Conservation (phyloP, 2,113 vertebrate species). For the Cariama cristata region DNA sequence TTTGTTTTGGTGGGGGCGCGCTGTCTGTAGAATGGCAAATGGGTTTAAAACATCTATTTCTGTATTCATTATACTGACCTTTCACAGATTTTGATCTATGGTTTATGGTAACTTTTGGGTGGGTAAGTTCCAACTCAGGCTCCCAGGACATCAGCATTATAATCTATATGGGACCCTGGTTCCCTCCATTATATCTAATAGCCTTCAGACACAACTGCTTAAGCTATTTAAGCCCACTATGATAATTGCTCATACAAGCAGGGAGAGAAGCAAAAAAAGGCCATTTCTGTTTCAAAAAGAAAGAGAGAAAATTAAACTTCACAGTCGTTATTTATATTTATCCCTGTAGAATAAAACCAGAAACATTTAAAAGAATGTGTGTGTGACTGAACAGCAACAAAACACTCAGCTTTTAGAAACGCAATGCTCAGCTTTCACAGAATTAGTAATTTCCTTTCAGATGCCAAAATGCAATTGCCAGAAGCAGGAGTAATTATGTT, state of each 20-base stretch:
- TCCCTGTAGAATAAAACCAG: neutral
- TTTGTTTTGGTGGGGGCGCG: accelerated
- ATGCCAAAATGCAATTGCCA: neutral
- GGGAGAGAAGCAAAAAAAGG: neutral
- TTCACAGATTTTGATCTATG: neutral
- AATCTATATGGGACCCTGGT: neutral
- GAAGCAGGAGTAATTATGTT: neutral
- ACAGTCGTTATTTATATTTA: neutral
- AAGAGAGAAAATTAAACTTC: neutral
- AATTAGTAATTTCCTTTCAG: neutral
- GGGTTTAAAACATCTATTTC: neutral
- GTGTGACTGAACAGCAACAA: neutral
- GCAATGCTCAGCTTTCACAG: neutral
- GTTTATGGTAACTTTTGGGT: neutral
- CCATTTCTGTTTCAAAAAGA: neutral
- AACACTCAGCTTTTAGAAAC: neutral
- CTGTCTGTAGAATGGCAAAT: neutral
- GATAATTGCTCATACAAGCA: neutral
- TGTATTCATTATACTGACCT: neutral
- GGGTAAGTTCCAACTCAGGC: neutral
- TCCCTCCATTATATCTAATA: neutral
- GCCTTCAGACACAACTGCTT: neutral
- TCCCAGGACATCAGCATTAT: neutral
- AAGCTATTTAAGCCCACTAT: neutral
- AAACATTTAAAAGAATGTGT: neutral